These are phyloP conservation scores for Ophraella communa DNA, from an alignment of 2,888 invertebrate species.

Conservation along the genomic window DNA sequence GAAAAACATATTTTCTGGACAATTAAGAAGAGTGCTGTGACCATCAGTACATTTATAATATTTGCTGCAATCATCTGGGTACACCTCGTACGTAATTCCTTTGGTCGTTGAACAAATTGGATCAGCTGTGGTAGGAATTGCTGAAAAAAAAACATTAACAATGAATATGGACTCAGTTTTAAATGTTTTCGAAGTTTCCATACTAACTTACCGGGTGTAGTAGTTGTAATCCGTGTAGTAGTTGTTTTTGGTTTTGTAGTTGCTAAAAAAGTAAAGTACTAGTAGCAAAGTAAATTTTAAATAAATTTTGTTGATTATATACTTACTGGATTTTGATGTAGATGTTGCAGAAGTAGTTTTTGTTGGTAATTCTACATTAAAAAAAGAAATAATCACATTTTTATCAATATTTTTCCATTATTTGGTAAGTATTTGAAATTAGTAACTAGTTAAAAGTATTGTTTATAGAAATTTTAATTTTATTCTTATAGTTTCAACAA, in stretches of 20 bases:
- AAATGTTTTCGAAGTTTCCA: no score
- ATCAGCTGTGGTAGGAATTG: background rate
- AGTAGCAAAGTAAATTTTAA: no score
- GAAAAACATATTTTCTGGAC: conserved; percentile 11
- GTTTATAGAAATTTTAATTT: no score
- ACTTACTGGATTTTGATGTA: background rate
- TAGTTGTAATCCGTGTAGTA: background rate
- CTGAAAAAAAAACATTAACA: background rate
- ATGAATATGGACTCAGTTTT: no score
- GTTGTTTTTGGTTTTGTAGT: background rate
- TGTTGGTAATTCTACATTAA: background rate
- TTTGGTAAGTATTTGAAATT: no score
- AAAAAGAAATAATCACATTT: no score
- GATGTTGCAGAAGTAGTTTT: background rate
- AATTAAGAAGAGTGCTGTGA: background rate
- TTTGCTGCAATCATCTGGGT: conserved; percentile 9
- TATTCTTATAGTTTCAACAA: no score
- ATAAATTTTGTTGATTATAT: background rate
- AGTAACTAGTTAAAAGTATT: no score
- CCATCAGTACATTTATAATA: conserved; percentile 8
- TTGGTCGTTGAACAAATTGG: background rate
- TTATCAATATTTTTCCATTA: no score
- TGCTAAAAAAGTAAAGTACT: background rate
- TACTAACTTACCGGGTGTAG: conserved; percentile 1
- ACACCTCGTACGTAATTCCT: background rate